Evolutionary conservation across 2,888 invertebrate species (phyloP), one percentile per base, ranked within the genome.

Genomic region (Calameuta filiformis): DNA sequence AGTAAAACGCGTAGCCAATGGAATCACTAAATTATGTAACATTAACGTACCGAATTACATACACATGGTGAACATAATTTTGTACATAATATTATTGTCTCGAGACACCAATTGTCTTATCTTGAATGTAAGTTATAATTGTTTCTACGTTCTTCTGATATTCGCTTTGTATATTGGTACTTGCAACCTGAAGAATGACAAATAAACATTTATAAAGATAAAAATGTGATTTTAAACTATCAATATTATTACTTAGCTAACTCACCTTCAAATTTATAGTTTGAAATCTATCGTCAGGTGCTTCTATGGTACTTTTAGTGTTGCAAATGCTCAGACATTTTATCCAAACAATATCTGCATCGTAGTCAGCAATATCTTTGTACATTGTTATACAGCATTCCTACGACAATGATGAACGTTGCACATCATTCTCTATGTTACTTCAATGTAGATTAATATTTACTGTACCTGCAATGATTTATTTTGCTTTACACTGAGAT

Each of bases 401-500:
- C 94, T 95, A 89, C 31, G 89, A 85, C 81, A 79, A 56, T 56
- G 9, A 23, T 56, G 9, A 56, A 23, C 23, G 6, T 56, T 23
- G 2, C 23, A 56, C 23, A 56, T 56, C 1, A 56, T 56, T 9
- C 2, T 9, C 23, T 23, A 37, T 37, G 9, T 23, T 56, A 56
- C 9, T 56, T 56, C 9, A 23, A 9, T 56, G 9, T 56, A 23
- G 9, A 23, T 23, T 23, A 31, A 4, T n/a, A 15, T 23, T 35
- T 69, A 30, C 68, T 73, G 3, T 87, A 95, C 95, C 93, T 95
- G 95, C 80, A 96, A 90, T 3, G 93, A 92, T 78, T 92, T 91
- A 30, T 95, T 94, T 87, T 96, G 95, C 79, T 93, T 92, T 78
- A 91, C 90, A 80, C 93, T 94, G 35, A 96, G 91, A 88, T 95